Evolutionary conservation across 2,888 invertebrate species (phyloP), one percentile per base, ranked within the genome.

Genomic region (Polydrusus pterygomalis): DNA sequence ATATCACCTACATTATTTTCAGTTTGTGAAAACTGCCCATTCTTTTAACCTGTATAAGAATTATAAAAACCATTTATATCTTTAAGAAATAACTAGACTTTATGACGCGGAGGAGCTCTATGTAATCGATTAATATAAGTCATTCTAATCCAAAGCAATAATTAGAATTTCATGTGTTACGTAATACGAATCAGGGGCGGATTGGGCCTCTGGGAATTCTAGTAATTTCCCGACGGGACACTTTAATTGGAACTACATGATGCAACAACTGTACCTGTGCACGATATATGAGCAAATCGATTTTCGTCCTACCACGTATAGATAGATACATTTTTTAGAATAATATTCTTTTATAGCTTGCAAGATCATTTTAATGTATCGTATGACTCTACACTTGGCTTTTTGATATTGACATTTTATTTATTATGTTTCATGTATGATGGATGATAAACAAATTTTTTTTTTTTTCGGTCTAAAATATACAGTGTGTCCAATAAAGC

Each of bases 161-260:
- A 82, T 82, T 81, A 80, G 80, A 81, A 79, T 81, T 81, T 80
- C 81, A 79, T 78, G 77, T 78, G 81, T 79, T 80, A 79, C 78
- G 78, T 80, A 79, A 82, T 80, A 77, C 70, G 79, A 80, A 80
- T 80, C 81, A 79, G 81, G 78, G 77, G 79, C 63, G 80, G 80
- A 82, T 82, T 79, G 78, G 80, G 71, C 82, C 79, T 58, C 47
- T 60, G 81, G 80, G 82, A 80, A 69, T 77, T 70, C 68, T 67
- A 69, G 43, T 81, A 79, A 82, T 82, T 82, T 82, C 82, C 82
- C 82, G 58, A 71, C 67, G 81, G 82, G 63, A 77, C 79, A 81
- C 80, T 82, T 82, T 81, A 81, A 82, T 82, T 81, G 81, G 81
- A 79, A 81, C 76, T 77, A 70, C 51, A 38, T 60, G 58, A 58